These are phyloP conservation scores for Drosophila rhopaloa DNA, from an alignment of 1,140 invertebrate genomes.

Conservation along the genomic window DNA sequence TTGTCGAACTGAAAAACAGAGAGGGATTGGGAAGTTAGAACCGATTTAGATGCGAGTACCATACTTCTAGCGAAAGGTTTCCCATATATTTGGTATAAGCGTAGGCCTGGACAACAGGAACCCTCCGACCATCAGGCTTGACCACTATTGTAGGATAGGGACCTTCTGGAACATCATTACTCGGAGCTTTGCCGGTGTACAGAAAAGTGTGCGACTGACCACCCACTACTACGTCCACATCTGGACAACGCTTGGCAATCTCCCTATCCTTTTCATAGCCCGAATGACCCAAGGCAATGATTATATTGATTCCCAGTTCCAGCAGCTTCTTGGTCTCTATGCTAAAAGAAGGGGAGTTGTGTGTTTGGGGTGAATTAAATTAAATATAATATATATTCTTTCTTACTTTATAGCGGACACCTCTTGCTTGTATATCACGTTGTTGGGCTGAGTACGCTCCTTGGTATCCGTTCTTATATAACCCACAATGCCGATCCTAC, in stretches of 20 bases:
- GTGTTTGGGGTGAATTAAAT: too few relatives aligned
- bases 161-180: constrained; percentile 86
- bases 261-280: constrained; percentile 91
- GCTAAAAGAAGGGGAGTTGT: constrained; percentile 22
- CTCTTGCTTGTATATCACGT: constrained; percentile 90
- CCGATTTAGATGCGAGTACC: constrained; percentile 5
- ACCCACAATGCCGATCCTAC: constrained; percentile 93
- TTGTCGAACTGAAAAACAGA: constrained; percentile 87
- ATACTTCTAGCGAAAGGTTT: constrained; percentile 86
- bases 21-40: too few relatives aligned
- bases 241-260: constrained; percentile 91
- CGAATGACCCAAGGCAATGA: constrained; percentile 96
- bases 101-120: constrained; percentile 95
- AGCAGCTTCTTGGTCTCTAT: constrained; percentile 88
- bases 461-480: constrained; percentile 93
- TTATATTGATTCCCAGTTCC: constrained; percentile 89
- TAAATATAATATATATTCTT: too few relatives aligned
- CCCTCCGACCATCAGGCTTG: constrained; percentile 88
- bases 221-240: constrained; percentile 94
- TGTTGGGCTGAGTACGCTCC: constrained; percentile 86
- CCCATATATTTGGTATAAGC: constrained; percentile 97
- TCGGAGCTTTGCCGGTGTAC: constrained; percentile 84
- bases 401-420: constrained; percentile 87
- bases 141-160: constrained; percentile 91
- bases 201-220: constrained; percentile 94